Conservation (phyloP, 2,113 vertebrate genomes). For the Hippocampus guttulatus region DNA sequence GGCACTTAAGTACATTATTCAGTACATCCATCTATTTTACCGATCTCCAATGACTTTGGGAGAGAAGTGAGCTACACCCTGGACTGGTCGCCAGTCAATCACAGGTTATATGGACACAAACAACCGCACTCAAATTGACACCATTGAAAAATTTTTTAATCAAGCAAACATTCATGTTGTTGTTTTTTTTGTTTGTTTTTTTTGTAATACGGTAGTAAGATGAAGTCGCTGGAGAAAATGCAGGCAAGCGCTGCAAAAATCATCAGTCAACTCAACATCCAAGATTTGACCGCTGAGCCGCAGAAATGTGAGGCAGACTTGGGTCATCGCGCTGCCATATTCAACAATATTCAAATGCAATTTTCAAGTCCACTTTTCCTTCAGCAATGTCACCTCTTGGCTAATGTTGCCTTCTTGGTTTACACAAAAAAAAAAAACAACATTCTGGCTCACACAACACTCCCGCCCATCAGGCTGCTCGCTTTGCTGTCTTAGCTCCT, state of each 20-base stretch:
- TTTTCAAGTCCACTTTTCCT: neutral
- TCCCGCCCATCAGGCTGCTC: constrained; percentile 10
- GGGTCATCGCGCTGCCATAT: too few relatives aligned
- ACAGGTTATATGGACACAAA: too few relatives aligned
- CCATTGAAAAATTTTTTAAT: neutral
- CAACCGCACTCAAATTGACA: too few relatives aligned
- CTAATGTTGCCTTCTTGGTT: neutral
- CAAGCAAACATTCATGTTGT: neutral
- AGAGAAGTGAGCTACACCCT: too few relatives aligned
- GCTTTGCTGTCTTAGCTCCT: constrained; percentile 58
- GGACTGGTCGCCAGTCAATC: too few relatives aligned
- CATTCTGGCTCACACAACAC: neutral
- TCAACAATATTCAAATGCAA: too few relatives aligned
- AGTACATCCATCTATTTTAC: neutral
- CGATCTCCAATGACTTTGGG: neutral
- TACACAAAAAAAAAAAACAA: neutral
- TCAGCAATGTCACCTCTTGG: neutral
- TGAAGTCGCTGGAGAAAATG: neutral
- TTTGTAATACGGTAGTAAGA: neutral
- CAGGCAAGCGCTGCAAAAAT: too few relatives aligned
- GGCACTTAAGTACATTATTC: neutral
- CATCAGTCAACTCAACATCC: too few relatives aligned
- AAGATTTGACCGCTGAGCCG: too few relatives aligned
- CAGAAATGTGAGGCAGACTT: neutral
- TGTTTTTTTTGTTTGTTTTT: too few relatives aligned